Base-by-base conservation (phyloP, 2,113 vertebrate species). In the Cyprinodon tularosa region DNA sequence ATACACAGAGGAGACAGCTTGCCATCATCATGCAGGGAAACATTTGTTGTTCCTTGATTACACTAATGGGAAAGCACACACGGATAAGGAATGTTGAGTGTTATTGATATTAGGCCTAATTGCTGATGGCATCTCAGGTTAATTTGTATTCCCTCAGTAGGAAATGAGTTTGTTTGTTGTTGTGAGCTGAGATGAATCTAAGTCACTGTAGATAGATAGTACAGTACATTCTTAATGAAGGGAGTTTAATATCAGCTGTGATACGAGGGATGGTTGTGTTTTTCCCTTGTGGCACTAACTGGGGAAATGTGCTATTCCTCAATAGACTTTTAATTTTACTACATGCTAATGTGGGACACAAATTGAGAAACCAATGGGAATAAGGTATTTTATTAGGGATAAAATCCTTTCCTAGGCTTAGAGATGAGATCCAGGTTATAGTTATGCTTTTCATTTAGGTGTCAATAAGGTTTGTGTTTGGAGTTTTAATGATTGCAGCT, bases 31-130 rank as follows among this genome's bases (percentile, higher is more conserved):
- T 91, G 89, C 93, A 88, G 91, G 87, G 88, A 93, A 93, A 93
- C 92, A 92, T 93, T 94, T 92, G 92, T 93, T 90, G 92, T 92
- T 75, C 90, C 93, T 93, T 94, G 92, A 94, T 95, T 94, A 93
- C 90, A 86, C 91, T 94, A 93, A 94, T 94, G 91, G 90, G 86
- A 87, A 89, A 84, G 89, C 89, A 87, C 89, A 91, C 90, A 82
- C 78, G 74, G 92, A 94, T 94, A 91, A 90, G 91, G 92, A 94
- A 93, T 92, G 91, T 92, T 92, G 89, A 94, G 92, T 91, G 93
- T 93, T 93, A 94, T 92, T 93, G 92, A 95, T 94, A 95, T 94
- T 93, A 94, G 93, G 86, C 93, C 86, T 95, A 94, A 94, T 94
- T 94, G 92, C 92, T 86, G 93, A 92, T 94, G 93, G 89, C 92